Percentiles rank a stretch among this genome's conserved stretches.
Conservation (phyloP, 92 coral and sea anemone genomes). For the Actinostola sp. region DNA sequence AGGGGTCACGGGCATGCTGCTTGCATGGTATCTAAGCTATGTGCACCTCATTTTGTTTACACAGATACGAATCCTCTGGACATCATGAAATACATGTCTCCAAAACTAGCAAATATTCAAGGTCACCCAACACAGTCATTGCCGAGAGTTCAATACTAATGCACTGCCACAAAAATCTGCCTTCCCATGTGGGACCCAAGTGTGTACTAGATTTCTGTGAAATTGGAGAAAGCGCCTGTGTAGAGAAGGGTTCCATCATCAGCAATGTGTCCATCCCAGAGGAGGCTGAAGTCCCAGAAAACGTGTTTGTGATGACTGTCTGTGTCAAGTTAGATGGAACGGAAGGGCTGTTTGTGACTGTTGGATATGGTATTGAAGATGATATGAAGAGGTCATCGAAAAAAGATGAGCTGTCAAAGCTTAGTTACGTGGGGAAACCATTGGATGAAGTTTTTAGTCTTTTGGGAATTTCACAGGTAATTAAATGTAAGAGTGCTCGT, state of each 20-base stretch:
- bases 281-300: conserved; percentile 64
- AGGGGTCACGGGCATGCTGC: too few species aligned
- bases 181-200: conserved; percentile 64
- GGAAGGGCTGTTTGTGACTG: conserved; percentile 82
- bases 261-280: conserved; percentile 81
- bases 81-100: conserved; percentile 70
- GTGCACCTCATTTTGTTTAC: not conserved
- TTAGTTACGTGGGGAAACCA: conserved; percentile 75
- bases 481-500: too few species aligned
- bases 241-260: conserved; percentile 76
- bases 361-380: conserved; percentile 81
- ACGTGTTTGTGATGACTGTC: conserved; percentile 77
- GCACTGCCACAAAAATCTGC: conserved; percentile 65
- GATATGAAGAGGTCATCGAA: conserved; percentile 80
- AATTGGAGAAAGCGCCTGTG: conserved; percentile 59
- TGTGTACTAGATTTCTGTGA: conserved; percentile 89
- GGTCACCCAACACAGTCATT: conserved; percentile 42
- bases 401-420: conserved; percentile 55
- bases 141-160: conserved; percentile 71
- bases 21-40: too few species aligned
- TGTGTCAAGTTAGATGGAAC: conserved; percentile 70
- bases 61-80: conserved; percentile 75
- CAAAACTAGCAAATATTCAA: conserved; percentile 31
- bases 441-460: conserved; percentile 66
- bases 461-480: conserved; percentile 69